phyloP scores from a whole-genome alignment of 2,797 vertebrate species.

The Silurus lanzhouensis region DNA sequence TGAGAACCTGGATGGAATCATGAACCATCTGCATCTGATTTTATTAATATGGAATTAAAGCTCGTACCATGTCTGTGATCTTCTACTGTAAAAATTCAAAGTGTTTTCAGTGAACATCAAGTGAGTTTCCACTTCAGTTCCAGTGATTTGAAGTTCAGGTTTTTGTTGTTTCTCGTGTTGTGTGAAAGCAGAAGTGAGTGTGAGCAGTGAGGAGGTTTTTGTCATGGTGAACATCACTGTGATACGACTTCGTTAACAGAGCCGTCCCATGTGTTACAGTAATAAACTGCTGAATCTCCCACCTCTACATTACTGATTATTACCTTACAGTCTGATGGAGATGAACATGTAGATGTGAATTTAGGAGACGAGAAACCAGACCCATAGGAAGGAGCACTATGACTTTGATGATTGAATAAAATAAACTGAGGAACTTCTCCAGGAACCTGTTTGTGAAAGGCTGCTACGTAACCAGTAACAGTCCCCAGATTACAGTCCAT shows the following conservation, averaged over 20 bases:
- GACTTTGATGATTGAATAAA: too few relatives aligned
- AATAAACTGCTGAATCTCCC: conserved; percentile 52
- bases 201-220: too few relatives aligned
- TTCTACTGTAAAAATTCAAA: too few relatives aligned
- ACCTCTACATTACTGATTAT: conserved; percentile 59
- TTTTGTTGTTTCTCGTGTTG: too few relatives aligned
- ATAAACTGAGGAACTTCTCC: conserved; percentile 42
- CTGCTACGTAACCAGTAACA: accelerated
- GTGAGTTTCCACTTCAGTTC: neutral
- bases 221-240: too few relatives aligned
- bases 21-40: too few relatives aligned
- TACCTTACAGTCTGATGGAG: conserved; percentile 47
- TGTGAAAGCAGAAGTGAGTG: too few relatives aligned
- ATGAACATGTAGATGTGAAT: conserved; percentile 51
- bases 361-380: conserved; percentile 48
- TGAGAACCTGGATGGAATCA: too few relatives aligned
- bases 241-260: neutral
- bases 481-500: conserved; percentile 64
- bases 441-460: conserved; percentile 55
- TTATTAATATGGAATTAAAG: too few relatives aligned
- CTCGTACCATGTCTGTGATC: too few relatives aligned
- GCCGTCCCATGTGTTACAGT: neutral
- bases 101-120: too few relatives aligned
- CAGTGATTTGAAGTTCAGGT: too few relatives aligned
- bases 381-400: neutral